Percentiles rank a stretch among this genome's conserved stretches.
Evolutionary conservation across 2,797 vertebrate species (phyloP).

Genomic region (Sciaenops ocellatus): DNA sequence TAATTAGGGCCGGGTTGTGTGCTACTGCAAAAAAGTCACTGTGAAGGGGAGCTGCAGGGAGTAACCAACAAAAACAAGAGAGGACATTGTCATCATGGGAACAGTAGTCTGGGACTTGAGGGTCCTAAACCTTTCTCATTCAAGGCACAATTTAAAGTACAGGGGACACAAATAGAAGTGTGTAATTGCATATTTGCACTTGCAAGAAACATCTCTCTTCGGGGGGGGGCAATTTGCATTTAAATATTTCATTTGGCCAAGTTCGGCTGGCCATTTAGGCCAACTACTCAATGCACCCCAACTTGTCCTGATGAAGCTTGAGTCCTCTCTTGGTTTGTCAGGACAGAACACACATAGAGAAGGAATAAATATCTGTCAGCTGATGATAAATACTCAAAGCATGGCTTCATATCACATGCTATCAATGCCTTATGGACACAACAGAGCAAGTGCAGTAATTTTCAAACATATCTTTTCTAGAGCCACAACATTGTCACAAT

Average conservation of each 20-base stretch:
- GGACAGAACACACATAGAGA: conserved; percentile 40
- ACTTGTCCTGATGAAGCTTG: conserved; percentile 16
- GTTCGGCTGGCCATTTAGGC: no score
- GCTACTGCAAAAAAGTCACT: conserved; percentile 47
- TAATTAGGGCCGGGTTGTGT: conserved; percentile 32
- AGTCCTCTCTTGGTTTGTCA: conserved; percentile 59
- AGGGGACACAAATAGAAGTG: conserved; percentile 15
- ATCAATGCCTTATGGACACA: conserved; percentile 47
- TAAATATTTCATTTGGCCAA: conserved; percentile 12
- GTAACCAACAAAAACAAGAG: conserved; percentile 52
- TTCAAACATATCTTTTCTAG: conserved; percentile 17
- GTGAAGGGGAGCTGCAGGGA: conserved; percentile 42
- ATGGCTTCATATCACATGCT: conserved; percentile 61
- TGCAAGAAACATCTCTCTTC: conserved; percentile 7
- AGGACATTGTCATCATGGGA: conserved; percentile 45
- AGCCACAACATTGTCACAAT: conserved; percentile 51
- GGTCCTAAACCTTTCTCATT: conserved; percentile 23
- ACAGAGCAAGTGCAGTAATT: conserved; percentile 55
- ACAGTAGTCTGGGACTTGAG: background rate
- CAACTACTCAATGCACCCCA: background rate
- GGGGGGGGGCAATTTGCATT: conserved; percentile 7
- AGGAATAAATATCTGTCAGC: conserved; percentile 51
- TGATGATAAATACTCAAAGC: conserved; percentile 54
- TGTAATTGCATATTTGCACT: conserved; percentile 35
- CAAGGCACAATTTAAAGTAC: conserved; percentile 59